Evolutionary conservation across 2,797 vertebrate species (phyloP), one percentile per base, ranked within the genome.

Genomic region (Catharus ustulatus): DNA sequence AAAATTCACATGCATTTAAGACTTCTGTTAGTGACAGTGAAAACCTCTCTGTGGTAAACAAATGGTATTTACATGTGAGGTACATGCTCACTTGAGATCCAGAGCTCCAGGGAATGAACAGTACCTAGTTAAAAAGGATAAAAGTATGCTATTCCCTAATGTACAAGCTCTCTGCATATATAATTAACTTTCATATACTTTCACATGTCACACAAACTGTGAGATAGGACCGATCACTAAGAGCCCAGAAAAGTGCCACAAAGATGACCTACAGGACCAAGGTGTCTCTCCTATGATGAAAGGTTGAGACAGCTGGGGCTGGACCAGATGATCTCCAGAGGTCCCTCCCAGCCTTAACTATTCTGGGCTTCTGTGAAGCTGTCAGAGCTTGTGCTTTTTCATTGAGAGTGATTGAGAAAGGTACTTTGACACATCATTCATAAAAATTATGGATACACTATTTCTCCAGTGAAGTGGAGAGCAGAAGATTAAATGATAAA

Each of bases 71-170:
- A 89, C 78, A 29, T 5, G 15, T 2, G 8, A 96, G 57, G 27
- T 21, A 58, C 22, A n/a, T 13, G 17, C 10, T 45, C 86, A 91
- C n/a, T 64, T 48, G 81, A 91, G 76, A 79, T 84, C 71, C 74
- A 88, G 43, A 87, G 52, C 88, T 83, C 81, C 57, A 74, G 64
- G 84, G 76, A 94, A 95, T 42, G 19, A 79, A 36, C 21, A 67
- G 34, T 38, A 83, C 10, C 45, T 92, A 63, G 54, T 63, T 66
- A 43, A 89, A 38, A 76, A 71, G 22, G 40, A 15, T 32, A 48
- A 32, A 55, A 32, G 58, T 4, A 36, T 46, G 34, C 36, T 84
- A 74, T 32, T 94, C 83, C 77, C 75, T 75, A 45, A 71, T 1
- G 64, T 74, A 38, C 62, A 74, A 69, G 36, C 48, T 81, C 79